phyloP scores from a whole-genome alignment of 2,113 vertebrate species.

The Catagonus wagneri region DNA sequence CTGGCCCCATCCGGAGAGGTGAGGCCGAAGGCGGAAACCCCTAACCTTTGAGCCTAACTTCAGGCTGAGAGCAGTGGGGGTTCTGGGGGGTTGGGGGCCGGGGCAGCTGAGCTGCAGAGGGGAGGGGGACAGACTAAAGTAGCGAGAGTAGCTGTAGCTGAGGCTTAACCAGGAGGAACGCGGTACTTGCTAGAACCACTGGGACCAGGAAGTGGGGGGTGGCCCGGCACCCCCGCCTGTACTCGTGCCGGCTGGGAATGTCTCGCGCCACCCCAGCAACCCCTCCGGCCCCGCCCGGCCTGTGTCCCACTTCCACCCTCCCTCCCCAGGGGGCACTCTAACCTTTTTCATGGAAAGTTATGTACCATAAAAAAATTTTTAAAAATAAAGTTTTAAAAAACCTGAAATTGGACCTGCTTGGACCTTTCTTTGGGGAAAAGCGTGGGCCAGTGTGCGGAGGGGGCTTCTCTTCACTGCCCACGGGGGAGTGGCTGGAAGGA shows the following conservation, averaged over 20 bases:
- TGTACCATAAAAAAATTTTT: constrained; percentile 80
- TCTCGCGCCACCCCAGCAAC: not conserved
- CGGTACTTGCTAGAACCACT: not conserved
- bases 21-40: constrained; percentile 39
- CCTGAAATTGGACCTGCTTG: not conserved
- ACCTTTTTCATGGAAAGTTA: constrained; percentile 85
- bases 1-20: not conserved
- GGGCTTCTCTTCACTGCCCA: not conserved
- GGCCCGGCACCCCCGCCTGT: not conserved
- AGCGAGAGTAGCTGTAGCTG: constrained; percentile 68
- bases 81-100: not conserved
- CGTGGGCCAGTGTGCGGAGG: rapidly evolving
- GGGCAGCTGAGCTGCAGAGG: constrained; percentile 28
- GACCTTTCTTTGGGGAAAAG: constrained; percentile 41
- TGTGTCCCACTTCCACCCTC: not conserved
- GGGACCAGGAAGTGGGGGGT: not conserved
- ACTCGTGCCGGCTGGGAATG: not conserved
- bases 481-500: not conserved
- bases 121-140: constrained; percentile 71
- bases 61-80: constrained; percentile 4
- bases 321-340: constrained; percentile 76
- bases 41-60: not conserved
- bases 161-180: constrained; percentile 59
- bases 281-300: not conserved
- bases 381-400: constrained; percentile 67